These are phyloP conservation scores for Sericinus montela DNA, from an alignment of 2,888 invertebrate genomes.

Conservation along the genomic window DNA sequence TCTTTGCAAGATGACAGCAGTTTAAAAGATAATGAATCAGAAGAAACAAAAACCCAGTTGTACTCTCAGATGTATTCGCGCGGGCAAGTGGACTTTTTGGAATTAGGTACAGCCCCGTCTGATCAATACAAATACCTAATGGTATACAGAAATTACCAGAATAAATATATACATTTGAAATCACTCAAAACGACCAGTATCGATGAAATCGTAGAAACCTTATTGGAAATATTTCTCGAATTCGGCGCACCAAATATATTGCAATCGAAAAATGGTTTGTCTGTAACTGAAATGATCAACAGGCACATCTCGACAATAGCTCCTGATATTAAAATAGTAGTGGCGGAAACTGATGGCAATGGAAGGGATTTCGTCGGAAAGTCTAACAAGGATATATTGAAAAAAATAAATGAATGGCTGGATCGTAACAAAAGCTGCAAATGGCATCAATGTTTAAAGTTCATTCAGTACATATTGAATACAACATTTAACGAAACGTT, in stretches of 20 bases:
- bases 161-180: conserved; percentile 46
- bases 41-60: not conserved
- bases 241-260: conserved; percentile 55
- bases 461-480: not conserved
- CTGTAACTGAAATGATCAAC: conserved; percentile 37
- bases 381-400: not conserved
- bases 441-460: not conserved
- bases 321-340: not conserved
- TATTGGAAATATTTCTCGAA: conserved; percentile 46
- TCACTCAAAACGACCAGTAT: conserved; percentile 40
- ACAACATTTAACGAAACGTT: not conserved
- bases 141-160: conserved; percentile 24
- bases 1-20: not conserved
- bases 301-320: not conserved
- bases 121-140: not conserved
- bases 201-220: conserved; percentile 38
- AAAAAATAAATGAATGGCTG: not conserved
- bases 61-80: not conserved
- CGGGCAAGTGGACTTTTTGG: conserved; percentile 23
- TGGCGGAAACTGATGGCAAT: not conserved
- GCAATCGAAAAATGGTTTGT: conserved; percentile 47
- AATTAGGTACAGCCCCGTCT: not conserved
- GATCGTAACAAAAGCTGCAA: not conserved
- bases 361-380: not conserved
- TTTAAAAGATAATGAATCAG: not conserved